Percentiles rank a stretch among this genome's conserved stretches.
These are phyloP conservation scores for Coracias cyanogaster DNA, from an alignment of 2,797 vertebrate species.

Conservation along the genomic window DNA sequence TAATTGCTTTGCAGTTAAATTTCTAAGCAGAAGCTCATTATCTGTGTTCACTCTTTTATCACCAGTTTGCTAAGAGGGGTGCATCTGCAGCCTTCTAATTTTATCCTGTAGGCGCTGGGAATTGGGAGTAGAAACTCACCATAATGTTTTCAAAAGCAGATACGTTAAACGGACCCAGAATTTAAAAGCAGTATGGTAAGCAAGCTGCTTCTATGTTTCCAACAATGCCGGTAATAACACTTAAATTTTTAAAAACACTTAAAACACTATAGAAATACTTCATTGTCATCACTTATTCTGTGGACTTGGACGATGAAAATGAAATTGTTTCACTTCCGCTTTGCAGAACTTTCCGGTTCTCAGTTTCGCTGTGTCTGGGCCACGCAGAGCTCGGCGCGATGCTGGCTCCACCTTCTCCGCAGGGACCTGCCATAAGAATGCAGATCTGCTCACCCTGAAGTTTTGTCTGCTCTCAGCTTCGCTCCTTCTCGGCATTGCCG, in stretches of 20 bases:
- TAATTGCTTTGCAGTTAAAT: neutral
- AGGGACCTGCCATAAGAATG: neutral
- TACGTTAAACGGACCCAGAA: neutral
- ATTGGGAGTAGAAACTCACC: neutral
- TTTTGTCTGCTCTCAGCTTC: neutral
- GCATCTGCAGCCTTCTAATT: neutral
- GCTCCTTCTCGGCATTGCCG: neutral
- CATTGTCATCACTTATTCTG: neutral
- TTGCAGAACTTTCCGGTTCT: neutral
- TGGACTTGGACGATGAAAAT: neutral
- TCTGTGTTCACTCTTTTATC: neutral
- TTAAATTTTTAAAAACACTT: neutral
- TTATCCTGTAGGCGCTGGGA: neutral
- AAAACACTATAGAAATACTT: neutral
- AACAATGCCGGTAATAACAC: neutral
- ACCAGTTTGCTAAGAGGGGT: neutral
- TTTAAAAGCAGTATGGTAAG: neutral
- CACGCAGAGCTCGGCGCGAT: rapidly evolving
- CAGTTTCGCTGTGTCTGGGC: neutral
- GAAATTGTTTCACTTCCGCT: neutral
- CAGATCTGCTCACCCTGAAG: no score
- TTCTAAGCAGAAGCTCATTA: neutral
- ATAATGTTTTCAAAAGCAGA: neutral
- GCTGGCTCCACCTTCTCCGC: neutral
- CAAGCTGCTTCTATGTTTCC: neutral